Percentiles rank a stretch among this genome's conserved stretches.
These are phyloP conservation scores for Origma solitaria DNA, from an alignment of 2,113 vertebrate species.

Conservation along the genomic window DNA sequence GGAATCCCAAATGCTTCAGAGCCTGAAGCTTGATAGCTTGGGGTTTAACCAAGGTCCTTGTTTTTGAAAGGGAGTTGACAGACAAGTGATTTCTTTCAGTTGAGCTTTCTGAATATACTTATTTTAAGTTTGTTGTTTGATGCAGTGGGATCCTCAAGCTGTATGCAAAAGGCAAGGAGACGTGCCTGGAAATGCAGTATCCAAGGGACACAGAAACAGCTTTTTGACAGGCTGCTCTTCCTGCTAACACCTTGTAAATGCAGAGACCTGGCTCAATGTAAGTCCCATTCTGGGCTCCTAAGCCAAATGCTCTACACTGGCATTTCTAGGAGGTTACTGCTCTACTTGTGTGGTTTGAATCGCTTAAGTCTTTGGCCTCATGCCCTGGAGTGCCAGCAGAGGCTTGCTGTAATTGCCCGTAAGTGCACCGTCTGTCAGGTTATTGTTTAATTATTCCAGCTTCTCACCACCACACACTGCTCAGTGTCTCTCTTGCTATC, in stretches of 20 bases:
- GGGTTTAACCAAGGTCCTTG: not conserved
- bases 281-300: not conserved
- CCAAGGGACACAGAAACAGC: not conserved
- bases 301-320: not conserved
- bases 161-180: not conserved
- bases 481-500: slow-evolving; percentile 44
- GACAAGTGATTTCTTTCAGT: not conserved
- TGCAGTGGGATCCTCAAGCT: not conserved
- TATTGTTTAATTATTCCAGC: slow-evolving; percentile 53
- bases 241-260: not conserved
- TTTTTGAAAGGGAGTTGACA: not conserved
- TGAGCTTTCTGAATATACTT: not conserved
- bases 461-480: not conserved
- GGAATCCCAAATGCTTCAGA: not conserved
- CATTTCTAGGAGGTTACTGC: slow-evolving; percentile 36
- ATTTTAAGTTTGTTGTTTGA: not conserved
- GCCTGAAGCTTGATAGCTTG: not conserved
- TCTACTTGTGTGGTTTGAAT: slow-evolving; percentile 54
- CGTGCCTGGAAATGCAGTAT: not conserved
- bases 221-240: not conserved
- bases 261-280: not conserved
- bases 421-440: slow-evolving; percentile 57
- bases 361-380: slow-evolving; percentile 36
- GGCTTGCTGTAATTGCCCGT: slow-evolving; percentile 56
- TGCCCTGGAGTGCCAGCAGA: slow-evolving; percentile 56